Evolutionary conservation across 2,797 vertebrate genomes (phyloP).

Genomic region (Scolopax bukidnonensis): DNA sequence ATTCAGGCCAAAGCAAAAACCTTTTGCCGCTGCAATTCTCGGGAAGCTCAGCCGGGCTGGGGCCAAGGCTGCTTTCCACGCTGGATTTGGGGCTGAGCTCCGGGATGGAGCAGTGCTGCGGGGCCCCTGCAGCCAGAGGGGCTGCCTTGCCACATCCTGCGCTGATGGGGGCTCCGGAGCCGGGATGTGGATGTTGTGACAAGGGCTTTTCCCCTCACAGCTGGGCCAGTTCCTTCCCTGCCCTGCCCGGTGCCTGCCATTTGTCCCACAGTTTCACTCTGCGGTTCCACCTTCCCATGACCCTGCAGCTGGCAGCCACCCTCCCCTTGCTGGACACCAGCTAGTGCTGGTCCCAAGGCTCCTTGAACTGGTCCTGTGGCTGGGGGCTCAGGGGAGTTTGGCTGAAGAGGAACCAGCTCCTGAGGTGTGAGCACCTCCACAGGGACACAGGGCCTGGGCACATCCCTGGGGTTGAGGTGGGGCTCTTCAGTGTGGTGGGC

Average conservation of each 20-base stretch:
- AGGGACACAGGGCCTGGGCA: rapidly evolving
- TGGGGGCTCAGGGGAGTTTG: too few species aligned
- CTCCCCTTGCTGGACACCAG: too few species aligned
- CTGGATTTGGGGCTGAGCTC: neutral
- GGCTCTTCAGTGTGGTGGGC: rapidly evolving
- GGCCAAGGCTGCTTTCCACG: rapidly evolving
- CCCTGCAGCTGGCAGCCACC: neutral
- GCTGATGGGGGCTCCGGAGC: rapidly evolving
- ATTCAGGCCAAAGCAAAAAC: neutral
- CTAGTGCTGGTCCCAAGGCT: neutral
- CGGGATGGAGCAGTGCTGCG: rapidly evolving
- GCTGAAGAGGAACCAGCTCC: neutral
- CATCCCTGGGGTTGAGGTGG: rapidly evolving
- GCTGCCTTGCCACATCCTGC: rapidly evolving
- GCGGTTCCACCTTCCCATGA: neutral
- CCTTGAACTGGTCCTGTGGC: neutral
- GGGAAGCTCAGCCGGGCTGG: rapidly evolving
- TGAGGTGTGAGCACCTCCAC: rapidly evolving
- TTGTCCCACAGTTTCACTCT: rapidly evolving
- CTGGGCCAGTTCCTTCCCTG: rapidly evolving
- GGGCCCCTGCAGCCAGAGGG: neutral
- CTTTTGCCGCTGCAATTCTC: rapidly evolving
- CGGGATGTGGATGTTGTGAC: rapidly evolving
- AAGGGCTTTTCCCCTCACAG: neutral
- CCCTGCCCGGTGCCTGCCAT: rapidly evolving